These are phyloP conservation scores for Harpagoxenus sublaevis DNA, from an alignment of 2,888 invertebrate genomes.

Conservation along the genomic window DNA sequence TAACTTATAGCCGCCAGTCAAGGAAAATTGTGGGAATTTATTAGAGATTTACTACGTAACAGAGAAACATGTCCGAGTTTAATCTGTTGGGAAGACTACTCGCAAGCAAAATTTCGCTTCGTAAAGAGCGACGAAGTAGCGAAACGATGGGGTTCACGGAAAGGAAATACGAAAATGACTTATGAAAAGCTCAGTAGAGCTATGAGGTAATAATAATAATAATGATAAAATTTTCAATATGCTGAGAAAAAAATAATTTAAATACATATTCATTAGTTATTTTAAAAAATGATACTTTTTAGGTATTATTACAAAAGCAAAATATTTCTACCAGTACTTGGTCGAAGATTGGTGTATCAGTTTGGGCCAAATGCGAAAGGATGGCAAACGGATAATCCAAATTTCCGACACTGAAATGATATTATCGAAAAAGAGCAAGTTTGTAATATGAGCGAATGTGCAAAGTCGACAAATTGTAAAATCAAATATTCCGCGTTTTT, in stretches of 20 bases:
- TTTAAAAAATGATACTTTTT: constrained; percentile 63
- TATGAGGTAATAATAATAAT: constrained; percentile 89
- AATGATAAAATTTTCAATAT: constrained; percentile 13
- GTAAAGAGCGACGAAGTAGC: constrained; percentile 95
- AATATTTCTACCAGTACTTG: constrained; percentile 92
- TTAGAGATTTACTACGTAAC: constrained; percentile 93
- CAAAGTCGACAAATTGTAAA: not conserved
- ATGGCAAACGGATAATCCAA: constrained; percentile 91
- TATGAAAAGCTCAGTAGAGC: constrained; percentile 97
- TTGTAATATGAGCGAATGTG: not conserved
- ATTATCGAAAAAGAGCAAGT: not conserved
- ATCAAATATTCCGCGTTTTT: not conserved
- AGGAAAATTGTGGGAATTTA: constrained; percentile 93
- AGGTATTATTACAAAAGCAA: constrained; percentile 94
- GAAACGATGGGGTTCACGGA: constrained; percentile 94
- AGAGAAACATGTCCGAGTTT: constrained; percentile 92
- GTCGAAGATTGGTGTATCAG: constrained; percentile 92
- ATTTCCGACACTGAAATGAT: constrained; percentile 82
- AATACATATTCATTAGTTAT: not conserved
- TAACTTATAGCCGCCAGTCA: constrained; percentile 80
- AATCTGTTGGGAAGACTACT: constrained; percentile 95
- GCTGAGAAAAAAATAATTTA: not conserved
- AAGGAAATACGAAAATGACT: constrained; percentile 96
- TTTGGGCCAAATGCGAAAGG: constrained; percentile 93
- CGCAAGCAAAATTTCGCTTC: constrained; percentile 94